Conservation (phyloP, 2,113 vertebrate species). For the Uria aalge region DNA sequence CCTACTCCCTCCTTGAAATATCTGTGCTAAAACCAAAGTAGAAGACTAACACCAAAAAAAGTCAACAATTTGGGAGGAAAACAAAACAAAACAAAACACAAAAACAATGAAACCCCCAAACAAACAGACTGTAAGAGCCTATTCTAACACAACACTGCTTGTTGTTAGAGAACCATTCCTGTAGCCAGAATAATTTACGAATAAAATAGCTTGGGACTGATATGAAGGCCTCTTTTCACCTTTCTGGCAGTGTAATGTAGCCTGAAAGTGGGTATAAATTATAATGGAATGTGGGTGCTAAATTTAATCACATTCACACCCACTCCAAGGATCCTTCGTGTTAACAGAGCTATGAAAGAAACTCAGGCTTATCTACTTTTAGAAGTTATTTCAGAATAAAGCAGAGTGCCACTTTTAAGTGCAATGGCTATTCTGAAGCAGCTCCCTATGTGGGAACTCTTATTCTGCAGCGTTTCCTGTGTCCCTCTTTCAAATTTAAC, state of each 20-base stretch:
- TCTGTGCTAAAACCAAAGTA: neutral
- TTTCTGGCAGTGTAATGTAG: neutral
- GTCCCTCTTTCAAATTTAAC: neutral
- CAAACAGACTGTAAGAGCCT: neutral
- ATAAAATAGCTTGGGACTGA: neutral
- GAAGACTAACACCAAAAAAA: neutral
- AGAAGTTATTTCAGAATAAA: constrained; percentile 8
- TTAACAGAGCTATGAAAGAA: neutral
- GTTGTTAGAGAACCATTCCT: neutral
- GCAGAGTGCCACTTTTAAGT: neutral
- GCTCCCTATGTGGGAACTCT: neutral
- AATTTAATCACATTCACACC: neutral
- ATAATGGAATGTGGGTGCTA: neutral
- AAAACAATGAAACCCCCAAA: neutral
- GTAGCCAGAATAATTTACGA: neutral
- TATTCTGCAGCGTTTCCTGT: neutral
- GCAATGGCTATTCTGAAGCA: neutral
- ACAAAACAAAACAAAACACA: neutral
- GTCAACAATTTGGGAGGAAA: neutral
- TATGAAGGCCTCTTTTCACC: neutral
- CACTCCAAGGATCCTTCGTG: neutral
- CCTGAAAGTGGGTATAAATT: neutral
- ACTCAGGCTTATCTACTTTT: neutral
- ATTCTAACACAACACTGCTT: neutral
- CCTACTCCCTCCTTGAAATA: neutral